phyloP scores from a whole-genome alignment of 2,888 invertebrate genomes.

The Harpalus rubripes region DNA sequence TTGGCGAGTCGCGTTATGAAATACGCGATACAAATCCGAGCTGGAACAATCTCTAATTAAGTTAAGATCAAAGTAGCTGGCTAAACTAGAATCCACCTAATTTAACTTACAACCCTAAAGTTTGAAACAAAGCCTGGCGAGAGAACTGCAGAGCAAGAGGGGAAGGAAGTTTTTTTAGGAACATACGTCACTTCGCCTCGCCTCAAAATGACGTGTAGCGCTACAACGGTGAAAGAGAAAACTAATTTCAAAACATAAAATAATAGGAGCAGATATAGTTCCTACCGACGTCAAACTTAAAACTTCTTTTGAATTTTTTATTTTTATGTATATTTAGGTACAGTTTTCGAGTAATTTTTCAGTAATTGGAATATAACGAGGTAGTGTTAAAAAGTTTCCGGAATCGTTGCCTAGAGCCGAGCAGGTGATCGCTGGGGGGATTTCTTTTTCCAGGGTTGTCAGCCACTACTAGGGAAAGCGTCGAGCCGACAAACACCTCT shows the following conservation, averaged over 20 bases:
- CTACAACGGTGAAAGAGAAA: background rate
- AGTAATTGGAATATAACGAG: too few relatives aligned
- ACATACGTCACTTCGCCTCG: conserved; percentile 20
- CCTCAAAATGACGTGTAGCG: conserved; percentile 24
- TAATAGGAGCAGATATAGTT: too few relatives aligned
- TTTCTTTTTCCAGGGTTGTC: too few relatives aligned
- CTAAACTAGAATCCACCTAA: conserved; percentile 52
- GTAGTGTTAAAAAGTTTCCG: too few relatives aligned
- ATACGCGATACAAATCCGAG: conserved; percentile 35
- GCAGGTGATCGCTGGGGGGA: too few relatives aligned
- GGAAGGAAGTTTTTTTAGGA: conserved; percentile 27
- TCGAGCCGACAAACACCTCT: too few relatives aligned
- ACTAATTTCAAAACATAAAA: background rate
- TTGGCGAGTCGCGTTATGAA: conserved; percentile 9
- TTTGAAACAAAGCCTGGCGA: conserved; percentile 37
- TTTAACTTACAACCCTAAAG: conserved; percentile 52
- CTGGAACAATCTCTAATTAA: conserved; percentile 51
- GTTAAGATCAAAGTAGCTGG: conserved; percentile 49
- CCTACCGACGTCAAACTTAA: too few relatives aligned
- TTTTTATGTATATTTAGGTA: too few relatives aligned
- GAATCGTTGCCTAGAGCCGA: too few relatives aligned
- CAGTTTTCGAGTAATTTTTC: too few relatives aligned
- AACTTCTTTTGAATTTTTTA: too few relatives aligned
- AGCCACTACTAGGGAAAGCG: too few relatives aligned
- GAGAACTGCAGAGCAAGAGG: background rate